Evolutionary conservation across 2,113 vertebrate species (phyloP), one percentile per base, ranked within the genome.

Genomic region (Heterotilapia buettikoferi): DNA sequence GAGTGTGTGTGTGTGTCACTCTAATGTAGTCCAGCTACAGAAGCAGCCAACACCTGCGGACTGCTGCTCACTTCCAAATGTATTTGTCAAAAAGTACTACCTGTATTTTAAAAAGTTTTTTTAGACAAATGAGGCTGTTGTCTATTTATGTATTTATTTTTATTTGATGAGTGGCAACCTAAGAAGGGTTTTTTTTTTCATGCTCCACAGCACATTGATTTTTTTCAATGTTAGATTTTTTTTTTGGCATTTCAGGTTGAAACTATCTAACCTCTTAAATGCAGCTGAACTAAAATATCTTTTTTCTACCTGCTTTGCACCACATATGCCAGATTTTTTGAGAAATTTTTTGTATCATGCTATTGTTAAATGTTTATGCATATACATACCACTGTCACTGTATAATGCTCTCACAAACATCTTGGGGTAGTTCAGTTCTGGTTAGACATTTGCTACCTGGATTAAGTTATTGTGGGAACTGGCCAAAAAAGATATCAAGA

Each of bases 21-120:
- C 50, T 92, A 90, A 94, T 93, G 90, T 87, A 86, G 94, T 91
- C 76, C 84, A 93, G 84, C 84, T 53, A 36, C 71, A 90, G 76
- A 92, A 82, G 83, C 61, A 40, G 54, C 76, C 88, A 66, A 90
- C 91, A 94, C 90, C 92, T 90, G 90, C 83, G 24, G 91, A 89
- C 83, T 86, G 63, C 53, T 54, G 68, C 84, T 90, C 50, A 87
- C 86, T 50, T 82, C 80, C 83, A 85, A 86, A 89, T 89, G 87
- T 92, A 76, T 84, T 79, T 78, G 43, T 78, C 43, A 19, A 50
- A 78, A 78, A 19, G 9, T 19, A 90, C 21, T 43, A 63, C 50
- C 21, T 43, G 5, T 81, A 21, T 18, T 43, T 59, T 29, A 21
- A 66, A 9, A 57, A 36, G 29, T 1, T 63, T 9, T 11, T 52